These are phyloP conservation scores for Nephrocerus scutellatus DNA, from an alignment of 2,888 invertebrate species.

Conservation along the genomic window DNA sequence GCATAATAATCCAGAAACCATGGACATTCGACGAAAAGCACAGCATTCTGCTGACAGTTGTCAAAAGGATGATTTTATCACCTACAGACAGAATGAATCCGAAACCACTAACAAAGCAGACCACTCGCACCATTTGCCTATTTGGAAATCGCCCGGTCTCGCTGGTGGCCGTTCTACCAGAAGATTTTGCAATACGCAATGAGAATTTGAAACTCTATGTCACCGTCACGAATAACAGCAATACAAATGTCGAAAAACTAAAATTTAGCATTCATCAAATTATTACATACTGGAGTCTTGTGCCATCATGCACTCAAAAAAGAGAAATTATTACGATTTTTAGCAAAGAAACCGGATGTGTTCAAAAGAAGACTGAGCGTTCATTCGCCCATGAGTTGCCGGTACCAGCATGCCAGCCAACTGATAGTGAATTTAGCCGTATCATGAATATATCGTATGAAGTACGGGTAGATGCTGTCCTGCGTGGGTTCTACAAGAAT, in stretches of 20 bases:
- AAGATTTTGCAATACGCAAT: constrained; percentile 38
- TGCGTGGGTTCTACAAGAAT: constrained; percentile 46
- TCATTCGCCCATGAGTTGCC: constrained; percentile 44
- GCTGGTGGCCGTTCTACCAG: constrained; percentile 39
- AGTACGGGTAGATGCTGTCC: constrained; percentile 43
- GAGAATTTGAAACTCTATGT: constrained; percentile 41
- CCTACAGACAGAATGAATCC: constrained; percentile 30
- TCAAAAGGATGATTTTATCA: constrained; percentile 37
- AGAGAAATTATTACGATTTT: constrained; percentile 39
- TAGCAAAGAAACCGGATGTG: constrained; percentile 45
- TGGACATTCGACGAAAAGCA: constrained; percentile 46
- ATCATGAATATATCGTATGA: constrained; percentile 42
- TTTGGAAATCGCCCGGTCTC: constrained; percentile 44
- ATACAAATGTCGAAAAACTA: constrained; percentile 44
- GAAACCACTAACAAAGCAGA: constrained; percentile 35
- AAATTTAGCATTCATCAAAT: constrained; percentile 41
- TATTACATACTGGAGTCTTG: constrained; percentile 39
- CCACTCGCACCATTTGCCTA: constrained; percentile 40
- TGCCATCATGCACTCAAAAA: constrained; percentile 37
- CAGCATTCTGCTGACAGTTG: constrained; percentile 39
- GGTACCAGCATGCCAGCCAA: constrained; percentile 41
- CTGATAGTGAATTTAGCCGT: constrained; percentile 34
- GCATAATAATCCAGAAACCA: constrained; percentile 43
- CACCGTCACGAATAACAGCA: constrained; percentile 43
- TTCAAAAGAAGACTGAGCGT: constrained; percentile 44